phyloP scores from a whole-genome alignment of 2,113 vertebrate genomes.

The Oxyura jamaicensis region DNA sequence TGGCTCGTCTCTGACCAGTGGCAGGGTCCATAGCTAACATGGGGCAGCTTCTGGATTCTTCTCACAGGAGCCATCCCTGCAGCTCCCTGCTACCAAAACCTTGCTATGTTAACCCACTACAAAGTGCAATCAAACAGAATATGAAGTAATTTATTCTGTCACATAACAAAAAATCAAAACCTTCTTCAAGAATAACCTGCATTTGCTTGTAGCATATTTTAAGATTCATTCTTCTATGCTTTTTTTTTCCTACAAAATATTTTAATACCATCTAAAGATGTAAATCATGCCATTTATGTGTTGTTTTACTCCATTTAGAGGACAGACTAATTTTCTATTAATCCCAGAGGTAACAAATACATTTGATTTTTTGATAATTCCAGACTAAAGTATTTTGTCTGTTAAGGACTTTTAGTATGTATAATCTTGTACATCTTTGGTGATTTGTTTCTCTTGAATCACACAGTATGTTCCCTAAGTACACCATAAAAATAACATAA shows the following conservation, averaged over 20 bases:
- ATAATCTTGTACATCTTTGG: not conserved
- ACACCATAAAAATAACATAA: conserved; percentile 41
- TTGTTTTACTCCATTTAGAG: not conserved
- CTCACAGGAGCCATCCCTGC: too few relatives aligned
- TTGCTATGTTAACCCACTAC: too few relatives aligned
- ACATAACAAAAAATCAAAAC: not conserved
- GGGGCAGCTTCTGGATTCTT: too few relatives aligned
- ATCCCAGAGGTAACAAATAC: not conserved
- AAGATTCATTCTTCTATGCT: not conserved
- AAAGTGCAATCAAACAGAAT: not conserved
- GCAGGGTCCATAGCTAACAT: too few relatives aligned
- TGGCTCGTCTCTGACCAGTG: too few relatives aligned
- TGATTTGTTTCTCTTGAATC: conserved; percentile 44
- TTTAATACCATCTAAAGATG: not conserved
- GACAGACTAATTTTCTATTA: not conserved
- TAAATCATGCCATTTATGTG: not conserved
- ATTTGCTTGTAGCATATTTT: not conserved
- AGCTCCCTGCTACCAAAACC: too few relatives aligned
- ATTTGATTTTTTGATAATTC: not conserved
- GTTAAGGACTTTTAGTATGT: not conserved
- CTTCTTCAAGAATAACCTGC: fast-evolving
- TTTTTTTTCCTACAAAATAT: not conserved
- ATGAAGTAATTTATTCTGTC: not conserved
- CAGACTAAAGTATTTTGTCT: not conserved
- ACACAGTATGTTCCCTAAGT: not conserved